These are phyloP conservation scores for Spinibarbus caldwelli DNA, from an alignment of 2,797 vertebrate species.

Conservation along the genomic window DNA sequence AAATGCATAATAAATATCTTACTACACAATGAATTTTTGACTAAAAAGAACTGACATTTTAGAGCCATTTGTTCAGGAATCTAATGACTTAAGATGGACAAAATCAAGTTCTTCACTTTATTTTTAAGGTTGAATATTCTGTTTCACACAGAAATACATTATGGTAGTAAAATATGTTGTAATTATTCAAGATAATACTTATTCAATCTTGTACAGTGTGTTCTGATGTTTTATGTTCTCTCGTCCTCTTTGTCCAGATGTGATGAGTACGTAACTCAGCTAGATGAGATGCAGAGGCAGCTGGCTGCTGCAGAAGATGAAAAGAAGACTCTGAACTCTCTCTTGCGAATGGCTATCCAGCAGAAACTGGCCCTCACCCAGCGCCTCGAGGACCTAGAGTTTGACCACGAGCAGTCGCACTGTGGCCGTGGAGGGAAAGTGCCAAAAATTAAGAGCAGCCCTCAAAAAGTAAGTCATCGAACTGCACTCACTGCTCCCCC, in stretches of 20 bases:
- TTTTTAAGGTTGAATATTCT: neutral
- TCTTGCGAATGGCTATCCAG: slow-evolving; percentile 98
- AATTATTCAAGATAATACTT: neutral
- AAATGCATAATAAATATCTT: neutral
- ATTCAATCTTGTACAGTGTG: neutral
- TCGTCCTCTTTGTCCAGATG: slow-evolving; percentile 79
- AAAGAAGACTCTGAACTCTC: slow-evolving; percentile 98
- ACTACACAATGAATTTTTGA: neutral
- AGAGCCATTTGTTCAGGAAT: neutral
- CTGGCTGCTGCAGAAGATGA: slow-evolving; percentile 98
- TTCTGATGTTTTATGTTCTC: neutral
- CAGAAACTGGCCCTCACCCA: slow-evolving; percentile 98
- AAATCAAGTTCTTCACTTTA: neutral
- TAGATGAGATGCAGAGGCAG: slow-evolving; percentile 99
- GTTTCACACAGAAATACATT: neutral
- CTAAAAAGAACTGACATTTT: neutral
- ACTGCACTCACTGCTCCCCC: slow-evolving; percentile 78
- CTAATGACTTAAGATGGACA: neutral
- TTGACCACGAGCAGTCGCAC: slow-evolving; percentile 93
- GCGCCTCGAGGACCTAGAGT: slow-evolving; percentile 97
- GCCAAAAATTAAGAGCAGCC: slow-evolving; percentile 91
- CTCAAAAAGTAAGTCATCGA: slow-evolving; percentile 96
- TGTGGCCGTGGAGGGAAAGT: slow-evolving; percentile 91
- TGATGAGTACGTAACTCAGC: slow-evolving; percentile 95
- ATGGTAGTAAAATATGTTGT: neutral